phyloP scores from a whole-genome alignment of 2,797 vertebrate species.

The Otus scops region DNA sequence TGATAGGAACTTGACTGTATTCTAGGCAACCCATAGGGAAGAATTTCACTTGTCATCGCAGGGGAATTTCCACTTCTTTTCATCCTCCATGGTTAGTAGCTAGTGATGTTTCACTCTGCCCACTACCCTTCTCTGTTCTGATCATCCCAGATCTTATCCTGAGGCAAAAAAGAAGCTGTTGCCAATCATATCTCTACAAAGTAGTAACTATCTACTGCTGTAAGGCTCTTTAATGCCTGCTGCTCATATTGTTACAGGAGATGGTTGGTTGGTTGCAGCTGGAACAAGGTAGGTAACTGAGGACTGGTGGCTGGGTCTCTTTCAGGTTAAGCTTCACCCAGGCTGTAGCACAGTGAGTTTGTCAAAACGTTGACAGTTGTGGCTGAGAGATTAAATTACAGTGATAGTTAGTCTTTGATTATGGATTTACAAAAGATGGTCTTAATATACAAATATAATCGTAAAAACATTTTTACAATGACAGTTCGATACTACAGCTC shows the following conservation, averaged over 20 bases:
- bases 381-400: background rate
- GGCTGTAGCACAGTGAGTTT: background rate
- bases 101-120: background rate
- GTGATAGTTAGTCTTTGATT: background rate
- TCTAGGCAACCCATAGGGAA: background rate
- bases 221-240: background rate
- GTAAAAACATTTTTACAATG: background rate
- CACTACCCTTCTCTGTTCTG: background rate
- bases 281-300: background rate
- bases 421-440: background rate
- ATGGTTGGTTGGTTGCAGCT: background rate
- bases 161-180: background rate
- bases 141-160: background rate
- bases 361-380: background rate
- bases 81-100: background rate
- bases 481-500: background rate
- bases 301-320: background rate
- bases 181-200: background rate
- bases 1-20: background rate
- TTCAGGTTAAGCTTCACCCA: background rate
- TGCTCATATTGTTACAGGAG: background rate
- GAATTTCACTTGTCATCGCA: background rate
- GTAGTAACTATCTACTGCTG: background rate
- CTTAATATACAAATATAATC: background rate
- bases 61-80: background rate